Evolutionary conservation across 2,113 vertebrate species (phyloP).

Genomic region (Perca fluviatilis): DNA sequence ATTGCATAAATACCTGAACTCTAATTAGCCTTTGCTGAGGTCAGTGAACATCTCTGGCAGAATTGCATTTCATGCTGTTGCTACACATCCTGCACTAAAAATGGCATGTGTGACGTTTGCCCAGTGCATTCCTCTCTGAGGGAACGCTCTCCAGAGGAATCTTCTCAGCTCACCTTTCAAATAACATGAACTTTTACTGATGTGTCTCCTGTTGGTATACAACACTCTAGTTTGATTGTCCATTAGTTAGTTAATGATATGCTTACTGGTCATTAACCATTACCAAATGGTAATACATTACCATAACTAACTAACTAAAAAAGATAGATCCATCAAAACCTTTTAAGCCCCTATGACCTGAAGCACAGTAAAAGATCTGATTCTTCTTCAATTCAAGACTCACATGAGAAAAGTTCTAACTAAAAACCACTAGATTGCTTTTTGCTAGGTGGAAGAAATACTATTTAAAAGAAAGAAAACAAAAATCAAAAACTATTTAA

Average conservation of each 20-base stretch:
- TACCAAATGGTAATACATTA: background rate
- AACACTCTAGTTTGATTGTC: background rate
- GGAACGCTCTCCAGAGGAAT: slow-evolving; percentile 31
- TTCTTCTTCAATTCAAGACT: background rate
- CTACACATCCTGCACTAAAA: slow-evolving; percentile 77
- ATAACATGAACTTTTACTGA: slow-evolving; percentile 8
- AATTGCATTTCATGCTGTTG: slow-evolving; percentile 73
- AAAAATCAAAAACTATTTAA: background rate
- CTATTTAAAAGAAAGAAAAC: background rate
- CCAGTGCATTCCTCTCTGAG: slow-evolving; percentile 44
- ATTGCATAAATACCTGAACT: slow-evolving; percentile 16
- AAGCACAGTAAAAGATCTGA: background rate
- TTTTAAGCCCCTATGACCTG: too few relatives aligned
- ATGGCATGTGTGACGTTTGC: slow-evolving; percentile 65
- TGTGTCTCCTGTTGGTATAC: slow-evolving; percentile 11
- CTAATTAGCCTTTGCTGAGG: slow-evolving; percentile 41
- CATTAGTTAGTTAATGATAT: background rate
- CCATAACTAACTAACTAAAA: too few relatives aligned
- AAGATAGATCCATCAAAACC: background rate
- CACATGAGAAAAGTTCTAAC: background rate
- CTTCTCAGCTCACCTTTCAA: slow-evolving; percentile 63
- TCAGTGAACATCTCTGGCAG: slow-evolving; percentile 17
- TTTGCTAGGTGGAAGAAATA: background rate
- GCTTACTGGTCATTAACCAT: background rate
- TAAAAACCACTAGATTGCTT: background rate